Conservation (phyloP, 1,140 invertebrate genomes). For the Aphidius gifuensis region DNA sequence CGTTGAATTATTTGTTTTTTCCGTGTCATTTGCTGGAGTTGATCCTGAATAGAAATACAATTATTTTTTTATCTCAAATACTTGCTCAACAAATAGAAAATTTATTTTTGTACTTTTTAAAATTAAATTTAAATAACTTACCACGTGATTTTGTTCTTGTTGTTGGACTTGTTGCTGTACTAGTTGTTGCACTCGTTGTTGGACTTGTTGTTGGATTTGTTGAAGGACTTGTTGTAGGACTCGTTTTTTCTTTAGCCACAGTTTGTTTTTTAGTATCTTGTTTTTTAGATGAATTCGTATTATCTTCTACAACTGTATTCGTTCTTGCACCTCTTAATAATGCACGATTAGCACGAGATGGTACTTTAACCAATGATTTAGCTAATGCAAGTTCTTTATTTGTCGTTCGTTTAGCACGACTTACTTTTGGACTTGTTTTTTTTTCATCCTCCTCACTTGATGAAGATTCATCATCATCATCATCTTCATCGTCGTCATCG, state of each 20-base stretch:
- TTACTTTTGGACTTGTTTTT: constrained; percentile 34
- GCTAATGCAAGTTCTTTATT: constrained; percentile 44
- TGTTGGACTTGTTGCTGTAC: constrained; percentile 21
- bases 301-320: constrained; percentile 6
- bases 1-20: constrained; percentile 32
- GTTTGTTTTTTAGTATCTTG: constrained; percentile 23
- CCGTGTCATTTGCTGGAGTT: constrained; percentile 29
- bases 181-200: constrained; percentile 18
- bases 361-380: constrained; percentile 46
- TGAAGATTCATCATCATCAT: constrained; percentile 30
- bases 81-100: no score
- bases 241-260: constrained; percentile 17
- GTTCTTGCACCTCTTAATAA: constrained; percentile 34
- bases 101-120: not conserved
- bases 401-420: constrained; percentile 36
- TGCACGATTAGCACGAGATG: constrained; percentile 47
- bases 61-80: not conserved
- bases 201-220: constrained; percentile 23
- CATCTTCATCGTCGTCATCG: constrained; percentile 31
- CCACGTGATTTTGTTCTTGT: constrained; percentile 28
- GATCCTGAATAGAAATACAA: constrained; percentile 7
- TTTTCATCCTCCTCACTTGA: constrained; percentile 32
- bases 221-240: constrained; percentile 19
- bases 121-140: constrained; percentile 4
- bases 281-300: constrained; percentile 22